Percentiles rank a stretch among this genome's conserved stretches.
Conservation (phyloP, 2,888 invertebrate genomes). For the Agrochola litura region DNA sequence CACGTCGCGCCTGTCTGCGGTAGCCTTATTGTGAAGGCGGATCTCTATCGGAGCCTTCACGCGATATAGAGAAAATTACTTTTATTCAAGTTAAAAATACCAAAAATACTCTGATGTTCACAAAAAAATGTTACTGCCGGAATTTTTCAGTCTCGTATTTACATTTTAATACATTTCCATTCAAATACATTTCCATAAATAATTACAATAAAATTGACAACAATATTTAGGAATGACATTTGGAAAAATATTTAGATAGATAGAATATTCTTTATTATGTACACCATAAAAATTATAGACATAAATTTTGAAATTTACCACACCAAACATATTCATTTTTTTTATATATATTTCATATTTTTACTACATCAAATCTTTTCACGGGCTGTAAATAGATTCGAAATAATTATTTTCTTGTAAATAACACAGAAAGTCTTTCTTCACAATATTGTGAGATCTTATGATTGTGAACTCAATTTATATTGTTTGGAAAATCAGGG, state of each 20-base stretch:
- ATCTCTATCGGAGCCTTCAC: too few species aligned
- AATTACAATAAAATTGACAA: neutral
- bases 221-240: neutral
- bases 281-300: too few species aligned
- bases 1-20: too few species aligned
- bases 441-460: constrained; percentile 21
- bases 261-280: too few species aligned
- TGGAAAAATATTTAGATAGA: neutral
- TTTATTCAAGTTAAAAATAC: neutral
- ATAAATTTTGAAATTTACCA: too few species aligned
- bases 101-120: neutral
- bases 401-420: constrained; percentile 16
- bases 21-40: too few species aligned
- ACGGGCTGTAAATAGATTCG: neutral
- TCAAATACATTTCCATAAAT: constrained; percentile 3
- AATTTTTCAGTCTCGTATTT: neutral
- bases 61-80: neutral
- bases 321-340: too few species aligned
- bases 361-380: neutral
- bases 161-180: constrained; percentile 9
- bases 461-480: constrained; percentile 41
- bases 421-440: neutral
- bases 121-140: neutral
- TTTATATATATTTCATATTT: too few species aligned
- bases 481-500: constrained; percentile 16